A percentile compares a stretch with the other conserved stretches of the same genome.
Conservation (phyloP, 30 jellyfish, hydroid and myxozoan genomes). For the Cassiopea xamachana region DNA sequence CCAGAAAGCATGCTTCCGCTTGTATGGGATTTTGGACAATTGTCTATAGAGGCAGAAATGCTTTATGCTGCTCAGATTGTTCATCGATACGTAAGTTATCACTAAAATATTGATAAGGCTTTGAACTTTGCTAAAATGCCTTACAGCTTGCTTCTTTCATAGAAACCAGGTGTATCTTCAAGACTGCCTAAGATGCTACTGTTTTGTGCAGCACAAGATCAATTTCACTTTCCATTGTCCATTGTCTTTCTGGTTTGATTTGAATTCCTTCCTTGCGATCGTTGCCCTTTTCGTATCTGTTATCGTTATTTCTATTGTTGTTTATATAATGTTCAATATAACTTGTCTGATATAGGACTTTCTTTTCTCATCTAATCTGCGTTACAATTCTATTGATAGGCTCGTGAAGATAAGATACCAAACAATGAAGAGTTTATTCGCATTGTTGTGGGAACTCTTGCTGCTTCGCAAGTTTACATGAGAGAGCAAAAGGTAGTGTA, state of each 20-base stretch:
- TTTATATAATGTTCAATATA: too few species aligned
- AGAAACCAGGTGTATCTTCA: too few species aligned
- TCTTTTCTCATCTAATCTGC: background rate
- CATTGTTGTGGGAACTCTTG: constrained; percentile 27
- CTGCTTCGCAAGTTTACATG: constrained; percentile 71
- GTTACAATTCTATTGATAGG: constrained; percentile 11
- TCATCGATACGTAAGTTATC: constrained; percentile 43
- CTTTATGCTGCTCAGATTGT: constrained; percentile 74
- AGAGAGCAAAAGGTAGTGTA: constrained; percentile 58
- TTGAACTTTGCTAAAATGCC: too few species aligned
- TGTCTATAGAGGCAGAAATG: constrained; percentile 60
- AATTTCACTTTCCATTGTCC: too few species aligned
- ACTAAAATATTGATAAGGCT: background rate
- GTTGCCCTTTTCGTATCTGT: too few species aligned
- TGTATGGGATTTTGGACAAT: constrained; percentile 85
- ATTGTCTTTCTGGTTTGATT: too few species aligned
- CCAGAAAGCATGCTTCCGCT: constrained; percentile 86
- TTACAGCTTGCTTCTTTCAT: too few species aligned
- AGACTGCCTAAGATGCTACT: too few species aligned
- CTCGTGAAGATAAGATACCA: constrained; percentile 38
- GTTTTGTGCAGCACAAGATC: too few species aligned
- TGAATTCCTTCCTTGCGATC: too few species aligned
- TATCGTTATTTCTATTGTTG: too few species aligned
- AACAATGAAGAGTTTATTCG: constrained; percentile 24
- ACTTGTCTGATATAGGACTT: background rate